Evolutionary conservation across 2,888 invertebrate species (phyloP).

Genomic region (Ophion ventricosus): DNA sequence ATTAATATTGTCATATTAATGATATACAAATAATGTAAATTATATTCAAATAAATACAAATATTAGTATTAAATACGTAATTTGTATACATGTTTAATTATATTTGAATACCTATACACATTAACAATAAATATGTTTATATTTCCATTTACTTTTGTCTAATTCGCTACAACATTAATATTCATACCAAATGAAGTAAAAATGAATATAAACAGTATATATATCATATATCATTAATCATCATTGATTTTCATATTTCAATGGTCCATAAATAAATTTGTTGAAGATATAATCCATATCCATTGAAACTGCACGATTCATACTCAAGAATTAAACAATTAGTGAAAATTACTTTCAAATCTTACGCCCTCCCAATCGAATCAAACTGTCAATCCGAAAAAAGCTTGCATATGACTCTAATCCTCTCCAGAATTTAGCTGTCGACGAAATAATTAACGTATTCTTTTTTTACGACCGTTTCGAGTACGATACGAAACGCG

Average conservation of each 20-base stretch:
- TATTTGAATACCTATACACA: neutral
- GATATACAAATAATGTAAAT: neutral
- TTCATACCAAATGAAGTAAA: neutral
- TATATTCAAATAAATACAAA: neutral
- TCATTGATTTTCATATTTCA: neutral
- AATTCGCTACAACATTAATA: neutral
- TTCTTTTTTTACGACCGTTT: conserved; percentile 16
- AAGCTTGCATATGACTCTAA: neutral
- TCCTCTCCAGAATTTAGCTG: neutral
- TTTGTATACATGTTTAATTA: neutral
- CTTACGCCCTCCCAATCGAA: neutral
- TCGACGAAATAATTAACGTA: neutral
- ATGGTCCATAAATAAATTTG: neutral
- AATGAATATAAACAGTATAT: neutral
- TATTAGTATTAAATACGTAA: neutral
- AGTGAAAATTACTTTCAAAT: neutral
- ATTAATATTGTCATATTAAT: neutral
- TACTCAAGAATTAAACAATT: neutral
- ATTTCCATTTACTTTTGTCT: neutral
- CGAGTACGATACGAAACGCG: neutral
- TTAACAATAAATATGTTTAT: neutral
- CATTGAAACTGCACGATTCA: neutral
- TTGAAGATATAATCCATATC: neutral
- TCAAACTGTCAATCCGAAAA: neutral
- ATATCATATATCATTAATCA: neutral